Percentiles rank a stretch among this genome's conserved stretches.
Conservation (phyloP, 2,888 invertebrate species). For the Pandemis heparana region DNA sequence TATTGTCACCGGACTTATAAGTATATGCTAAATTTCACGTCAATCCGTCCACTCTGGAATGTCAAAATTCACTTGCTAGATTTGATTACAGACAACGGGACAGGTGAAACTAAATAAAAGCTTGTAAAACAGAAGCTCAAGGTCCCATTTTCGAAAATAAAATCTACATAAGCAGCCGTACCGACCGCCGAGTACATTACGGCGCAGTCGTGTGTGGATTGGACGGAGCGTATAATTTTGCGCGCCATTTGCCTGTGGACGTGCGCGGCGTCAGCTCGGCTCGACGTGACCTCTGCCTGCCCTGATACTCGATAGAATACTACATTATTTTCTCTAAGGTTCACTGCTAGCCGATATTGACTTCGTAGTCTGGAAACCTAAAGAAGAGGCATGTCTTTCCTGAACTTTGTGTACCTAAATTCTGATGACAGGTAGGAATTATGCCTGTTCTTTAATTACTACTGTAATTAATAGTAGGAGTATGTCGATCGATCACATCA, state of each 20-base stretch:
- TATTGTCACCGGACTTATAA: too few relatives aligned
- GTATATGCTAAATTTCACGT: too few relatives aligned
- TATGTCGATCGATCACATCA: too few relatives aligned
- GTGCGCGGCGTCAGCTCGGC: conserved; percentile 62
- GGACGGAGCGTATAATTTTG: conserved; percentile 72
- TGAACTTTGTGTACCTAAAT: too few relatives aligned
- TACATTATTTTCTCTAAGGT: conserved; percentile 21
- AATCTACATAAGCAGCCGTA: conserved; percentile 39
- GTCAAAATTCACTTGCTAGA: too few relatives aligned
- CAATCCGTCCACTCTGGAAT: too few relatives aligned
- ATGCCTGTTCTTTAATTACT: too few relatives aligned
- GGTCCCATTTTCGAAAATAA: conserved; percentile 14
- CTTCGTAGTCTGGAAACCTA: neutral
- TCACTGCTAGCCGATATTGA: conserved; percentile 3
- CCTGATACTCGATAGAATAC: conserved; percentile 21
- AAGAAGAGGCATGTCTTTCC: neutral
- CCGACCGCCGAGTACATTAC: conserved; percentile 39
- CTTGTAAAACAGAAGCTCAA: neutral
- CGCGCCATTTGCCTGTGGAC: conserved; percentile 71
- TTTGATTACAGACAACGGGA: too few relatives aligned
- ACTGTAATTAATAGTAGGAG: too few relatives aligned
- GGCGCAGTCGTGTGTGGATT: conserved; percentile 44
- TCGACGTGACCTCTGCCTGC: conserved; percentile 57
- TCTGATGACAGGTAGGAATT: too few relatives aligned
- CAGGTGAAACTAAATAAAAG: neutral